Percentiles rank a stretch among this genome's conserved stretches.
Evolutionary conservation across 1,140 invertebrate species (phyloP).

Genomic region (Zophobas atratus): DNA sequence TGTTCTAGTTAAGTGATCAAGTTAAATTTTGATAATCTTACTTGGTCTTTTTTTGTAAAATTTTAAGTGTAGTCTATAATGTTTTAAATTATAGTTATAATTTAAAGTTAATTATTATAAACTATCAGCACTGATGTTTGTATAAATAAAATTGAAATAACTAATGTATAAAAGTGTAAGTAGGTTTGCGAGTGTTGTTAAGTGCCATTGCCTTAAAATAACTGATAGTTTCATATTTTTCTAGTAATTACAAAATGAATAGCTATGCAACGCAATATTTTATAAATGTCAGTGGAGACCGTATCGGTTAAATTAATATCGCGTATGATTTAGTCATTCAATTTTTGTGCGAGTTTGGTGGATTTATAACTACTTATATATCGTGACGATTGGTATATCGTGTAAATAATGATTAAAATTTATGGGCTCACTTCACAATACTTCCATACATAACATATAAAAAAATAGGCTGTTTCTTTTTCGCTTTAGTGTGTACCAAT

Average conservation of each 20-base stretch:
- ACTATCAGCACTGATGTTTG: conserved; percentile 38
- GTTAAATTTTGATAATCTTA: conserved; percentile 38
- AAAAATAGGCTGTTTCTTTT: conserved; percentile 34
- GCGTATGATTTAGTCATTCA: conserved; percentile 36
- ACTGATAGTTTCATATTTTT: conserved; percentile 63
- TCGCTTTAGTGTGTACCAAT: conserved; percentile 39
- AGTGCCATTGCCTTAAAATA: conserved; percentile 63
- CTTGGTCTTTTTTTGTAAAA: conserved; percentile 47
- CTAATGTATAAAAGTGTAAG: conserved; percentile 54
- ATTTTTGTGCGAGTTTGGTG: conserved; percentile 34
- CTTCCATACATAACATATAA: conserved; percentile 42
- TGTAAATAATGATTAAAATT: conserved; percentile 38
- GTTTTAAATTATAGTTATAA: conserved; percentile 49
- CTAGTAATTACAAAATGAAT: conserved; percentile 54
- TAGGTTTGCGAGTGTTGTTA: conserved; percentile 51
- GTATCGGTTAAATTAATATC: conserved; percentile 48
- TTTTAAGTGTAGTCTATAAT: conserved; percentile 47
- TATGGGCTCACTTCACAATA: conserved; percentile 30
- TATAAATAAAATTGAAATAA: conserved; percentile 43
- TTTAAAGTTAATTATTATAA: conserved; percentile 49
- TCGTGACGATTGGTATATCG: conserved; percentile 27
- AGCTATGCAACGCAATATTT: conserved; percentile 51
- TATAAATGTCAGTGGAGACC: conserved; percentile 48
- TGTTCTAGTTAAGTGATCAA: conserved; percentile 42
- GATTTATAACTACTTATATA: conserved; percentile 26